Evolutionary conservation across 2,113 vertebrate genomes (phyloP), one percentile per base, ranked within the genome.

Genomic region (Oenanthe melanoleuca): DNA sequence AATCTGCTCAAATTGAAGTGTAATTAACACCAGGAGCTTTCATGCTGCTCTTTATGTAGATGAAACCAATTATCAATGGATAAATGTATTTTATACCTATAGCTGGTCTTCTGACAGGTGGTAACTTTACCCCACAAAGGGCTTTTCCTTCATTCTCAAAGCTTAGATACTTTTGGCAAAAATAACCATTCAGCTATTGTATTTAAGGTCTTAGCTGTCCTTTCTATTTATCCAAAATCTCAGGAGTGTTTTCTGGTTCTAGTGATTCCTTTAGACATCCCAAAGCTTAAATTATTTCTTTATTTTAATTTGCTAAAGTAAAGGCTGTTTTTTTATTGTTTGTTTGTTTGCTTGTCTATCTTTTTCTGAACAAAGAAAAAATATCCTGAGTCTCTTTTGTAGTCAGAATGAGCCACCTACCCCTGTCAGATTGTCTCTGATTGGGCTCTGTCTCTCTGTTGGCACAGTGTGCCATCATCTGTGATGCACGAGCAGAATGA

Each of bases 291-390:
- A 33, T 17, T 0, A 11, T 7, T 55, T 42, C 5, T 53, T 42
- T 55, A 53, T 18, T 31, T 40, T 37, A 73, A 26, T 24, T 11
- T 29, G 22, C 31, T 37, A 9, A 9, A 34, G 2, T 12, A 72
- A 5, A 60, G 29, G 24, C 7, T 56, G 4, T 0, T 10, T 38
- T 80, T 25, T 53, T 5, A 16, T 37, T 59, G 1, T 6, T 25
- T 37, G 34, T 29, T 64, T 21, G 18, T 3, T 47, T 19, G 13
- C 8, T 37, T 8, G 14, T 31, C 15, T 70, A 8, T 24, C 2
- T 29, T 56, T 67, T 89, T 78, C 42, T 63, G 42, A 78, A 73
- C 22, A 57, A 75, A 69, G 8, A 3, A 19, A 67, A 71, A 52
- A 18, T 12, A 65, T 17, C 40, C 23, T 16, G 10, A 88, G 18